Percentiles rank a stretch among this genome's conserved stretches.
Conservation (phyloP, 2,797 vertebrate species). For the Mareca strepera region DNA sequence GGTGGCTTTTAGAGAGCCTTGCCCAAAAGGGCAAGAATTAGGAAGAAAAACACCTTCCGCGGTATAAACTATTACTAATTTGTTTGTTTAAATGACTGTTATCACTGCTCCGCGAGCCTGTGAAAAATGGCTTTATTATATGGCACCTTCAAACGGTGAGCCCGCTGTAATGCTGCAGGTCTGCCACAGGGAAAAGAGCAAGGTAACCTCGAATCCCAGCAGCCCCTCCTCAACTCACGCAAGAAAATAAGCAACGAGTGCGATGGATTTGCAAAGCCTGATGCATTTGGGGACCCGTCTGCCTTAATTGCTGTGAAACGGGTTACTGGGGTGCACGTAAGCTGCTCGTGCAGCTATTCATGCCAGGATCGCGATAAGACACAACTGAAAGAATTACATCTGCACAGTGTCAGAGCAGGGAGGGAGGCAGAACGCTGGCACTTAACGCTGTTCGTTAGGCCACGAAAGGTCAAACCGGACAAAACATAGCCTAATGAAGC, state of each 20-base stretch:
- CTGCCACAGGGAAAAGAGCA: neutral
- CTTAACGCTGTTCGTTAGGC: constrained; percentile 61
- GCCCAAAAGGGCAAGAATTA: neutral
- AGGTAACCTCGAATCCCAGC: neutral
- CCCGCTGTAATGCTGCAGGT: neutral
- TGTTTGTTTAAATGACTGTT: neutral
- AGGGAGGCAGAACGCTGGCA: constrained; percentile 71
- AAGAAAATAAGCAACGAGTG: accelerated
- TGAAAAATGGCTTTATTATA: neutral
- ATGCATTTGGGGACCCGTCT: neutral
- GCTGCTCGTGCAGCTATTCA: accelerated
- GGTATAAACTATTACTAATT: neutral
- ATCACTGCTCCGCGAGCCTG: neutral
- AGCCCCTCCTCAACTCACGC: neutral
- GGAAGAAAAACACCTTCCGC: neutral
- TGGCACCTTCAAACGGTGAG: accelerated
- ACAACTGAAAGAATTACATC: constrained; percentile 17
- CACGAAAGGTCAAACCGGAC: constrained; percentile 71
- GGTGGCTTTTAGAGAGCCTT: neutral
- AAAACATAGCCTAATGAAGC: constrained; percentile 48
- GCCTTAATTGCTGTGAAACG: neutral
- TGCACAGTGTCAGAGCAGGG: constrained; percentile 56
- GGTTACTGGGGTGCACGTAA: neutral
- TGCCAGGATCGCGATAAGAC: constrained; percentile 19
- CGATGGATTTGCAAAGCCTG: neutral